Percentiles rank a stretch among this genome's conserved stretches.
Evolutionary conservation across 2,113 vertebrate species (phyloP).

Genomic region (Tetrao urogallus): DNA sequence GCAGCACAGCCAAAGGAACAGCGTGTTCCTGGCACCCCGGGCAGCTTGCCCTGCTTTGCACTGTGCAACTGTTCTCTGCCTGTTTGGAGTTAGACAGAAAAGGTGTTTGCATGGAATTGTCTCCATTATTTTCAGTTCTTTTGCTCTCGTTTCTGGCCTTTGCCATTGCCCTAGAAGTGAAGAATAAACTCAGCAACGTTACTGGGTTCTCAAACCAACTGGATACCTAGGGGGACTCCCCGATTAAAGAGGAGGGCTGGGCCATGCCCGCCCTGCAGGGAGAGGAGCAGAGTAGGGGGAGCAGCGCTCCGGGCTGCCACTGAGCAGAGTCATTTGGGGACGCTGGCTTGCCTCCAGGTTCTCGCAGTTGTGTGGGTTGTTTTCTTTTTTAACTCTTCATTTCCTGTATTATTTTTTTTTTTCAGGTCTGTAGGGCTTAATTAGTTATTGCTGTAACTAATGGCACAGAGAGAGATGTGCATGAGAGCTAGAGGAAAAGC

Average conservation of each 20-base stretch:
- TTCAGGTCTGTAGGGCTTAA: conserved; percentile 30
- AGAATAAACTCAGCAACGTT: background rate
- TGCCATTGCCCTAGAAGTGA: background rate
- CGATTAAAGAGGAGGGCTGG: conserved; percentile 5
- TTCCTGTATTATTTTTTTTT: conserved; percentile 44
- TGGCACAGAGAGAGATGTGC: background rate
- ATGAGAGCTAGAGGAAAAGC: conserved; percentile 24
- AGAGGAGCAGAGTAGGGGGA: background rate
- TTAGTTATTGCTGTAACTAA: conserved; percentile 32
- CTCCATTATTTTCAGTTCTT: background rate
- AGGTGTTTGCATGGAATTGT: background rate
- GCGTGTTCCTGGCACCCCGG: conserved; percentile 33
- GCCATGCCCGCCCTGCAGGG: background rate
- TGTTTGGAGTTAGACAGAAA: background rate
- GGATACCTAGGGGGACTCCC: background rate
- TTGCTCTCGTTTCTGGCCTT: background rate
- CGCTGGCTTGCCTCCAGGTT: conserved; percentile 60
- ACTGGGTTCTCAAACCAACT: background rate
- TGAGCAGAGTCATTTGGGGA: conserved; percentile 67
- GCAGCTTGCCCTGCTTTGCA: conserved; percentile 33
- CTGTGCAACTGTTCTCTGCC: conserved; percentile 3
- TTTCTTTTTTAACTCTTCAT: conserved; percentile 26
- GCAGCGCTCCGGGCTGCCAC: background rate
- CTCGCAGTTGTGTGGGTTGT: background rate
- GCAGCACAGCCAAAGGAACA: conserved; percentile 11